These are phyloP conservation scores for Condylura cristata DNA, from an alignment of 2,113 vertebrate species.

Conservation along the genomic window DNA sequence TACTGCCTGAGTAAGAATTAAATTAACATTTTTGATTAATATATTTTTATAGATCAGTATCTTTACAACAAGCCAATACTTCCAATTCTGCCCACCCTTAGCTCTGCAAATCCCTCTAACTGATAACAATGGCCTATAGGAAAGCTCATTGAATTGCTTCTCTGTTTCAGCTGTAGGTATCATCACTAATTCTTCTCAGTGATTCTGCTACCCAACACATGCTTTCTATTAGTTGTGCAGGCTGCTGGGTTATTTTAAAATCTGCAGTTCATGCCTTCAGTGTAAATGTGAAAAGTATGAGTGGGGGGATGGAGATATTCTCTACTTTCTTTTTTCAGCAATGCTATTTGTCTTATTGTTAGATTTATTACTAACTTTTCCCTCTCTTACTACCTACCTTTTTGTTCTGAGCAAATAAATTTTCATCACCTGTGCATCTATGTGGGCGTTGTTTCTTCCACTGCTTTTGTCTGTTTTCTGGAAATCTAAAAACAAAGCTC, in stretches of 20 bases:
- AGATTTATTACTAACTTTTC: background rate
- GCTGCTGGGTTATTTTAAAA: background rate
- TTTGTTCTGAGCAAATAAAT: background rate
- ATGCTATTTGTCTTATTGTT: background rate
- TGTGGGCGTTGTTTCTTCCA: background rate
- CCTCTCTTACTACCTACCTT: background rate
- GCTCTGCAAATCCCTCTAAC: background rate
- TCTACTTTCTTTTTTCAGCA: background rate
- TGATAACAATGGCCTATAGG: background rate
- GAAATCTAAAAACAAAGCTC: conserved; percentile 32
- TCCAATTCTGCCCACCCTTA: background rate
- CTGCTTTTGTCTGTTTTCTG: background rate
- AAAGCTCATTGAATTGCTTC: background rate
- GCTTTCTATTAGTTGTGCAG: fast-evolving
- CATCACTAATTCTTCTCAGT: background rate
- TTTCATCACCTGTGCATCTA: background rate
- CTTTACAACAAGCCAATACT: background rate
- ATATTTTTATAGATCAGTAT: background rate
- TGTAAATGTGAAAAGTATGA: background rate
- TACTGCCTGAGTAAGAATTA: background rate
- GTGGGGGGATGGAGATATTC: background rate
- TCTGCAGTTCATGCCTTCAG: background rate
- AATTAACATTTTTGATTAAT: background rate
- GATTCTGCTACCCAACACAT: too few species aligned
- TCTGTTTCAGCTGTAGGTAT: background rate